These are phyloP conservation scores for Parnassius smintheus DNA, from an alignment of 2,888 invertebrate genomes.

Conservation along the genomic window DNA sequence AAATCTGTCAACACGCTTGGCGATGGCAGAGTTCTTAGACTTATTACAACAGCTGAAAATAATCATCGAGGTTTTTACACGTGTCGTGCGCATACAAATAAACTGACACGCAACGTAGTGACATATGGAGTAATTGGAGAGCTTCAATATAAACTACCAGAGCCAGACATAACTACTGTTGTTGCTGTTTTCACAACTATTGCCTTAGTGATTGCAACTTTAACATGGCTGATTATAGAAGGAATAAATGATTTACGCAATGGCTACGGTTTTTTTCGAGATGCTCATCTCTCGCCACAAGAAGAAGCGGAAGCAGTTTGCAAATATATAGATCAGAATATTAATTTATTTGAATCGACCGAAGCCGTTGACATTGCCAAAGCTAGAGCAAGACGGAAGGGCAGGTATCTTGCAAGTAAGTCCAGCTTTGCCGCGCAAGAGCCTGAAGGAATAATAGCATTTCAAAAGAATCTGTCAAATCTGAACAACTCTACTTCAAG, in stretches of 20 bases:
- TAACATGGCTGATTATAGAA: conserved; percentile 61
- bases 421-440: conserved; percentile 56
- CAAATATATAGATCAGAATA: conserved; percentile 60
- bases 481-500: conserved; percentile 37
- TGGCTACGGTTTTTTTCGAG: conserved; percentile 70
- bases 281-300: conserved; percentile 59
- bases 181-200: conserved; percentile 60
- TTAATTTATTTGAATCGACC: conserved; percentile 48
- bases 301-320: conserved; percentile 67
- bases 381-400: conserved; percentile 54
- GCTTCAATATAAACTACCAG: conserved; percentile 48
- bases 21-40: conserved; percentile 59
- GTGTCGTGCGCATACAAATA: conserved; percentile 57
- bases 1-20: conserved; percentile 52
- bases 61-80: conserved; percentile 68
- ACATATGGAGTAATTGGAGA: conserved; percentile 69
- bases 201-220: conserved; percentile 53
- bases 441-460: conserved; percentile 52
- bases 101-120: conserved; percentile 57
- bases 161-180: conserved; percentile 56
- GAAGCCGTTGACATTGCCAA: conserved; percentile 56
- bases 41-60: conserved; percentile 54
- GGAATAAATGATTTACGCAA: conserved; percentile 61
- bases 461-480: conserved; percentile 34
- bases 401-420: conserved; percentile 44